phyloP scores from a whole-genome alignment of 2,888 invertebrate genomes.

The Stegophylla sp. region DNA sequence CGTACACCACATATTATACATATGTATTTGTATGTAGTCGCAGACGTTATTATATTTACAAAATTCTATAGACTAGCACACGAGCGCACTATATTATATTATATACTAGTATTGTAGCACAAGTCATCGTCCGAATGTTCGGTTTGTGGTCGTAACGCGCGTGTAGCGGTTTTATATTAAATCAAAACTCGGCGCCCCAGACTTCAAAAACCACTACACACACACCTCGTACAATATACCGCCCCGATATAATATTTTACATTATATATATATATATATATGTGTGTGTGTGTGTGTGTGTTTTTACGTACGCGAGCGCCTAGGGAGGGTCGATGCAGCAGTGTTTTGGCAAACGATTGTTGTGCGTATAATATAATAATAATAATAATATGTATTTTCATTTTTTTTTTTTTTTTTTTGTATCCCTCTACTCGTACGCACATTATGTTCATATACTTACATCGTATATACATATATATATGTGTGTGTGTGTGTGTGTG shows the following conservation, averaged over 20 bases:
- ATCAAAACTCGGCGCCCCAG: not conserved
- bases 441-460: too few species aligned
- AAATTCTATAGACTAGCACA: too few species aligned
- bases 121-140: not conserved
- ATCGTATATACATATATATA: not conserved
- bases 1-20: not conserved
- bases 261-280: too few species aligned
- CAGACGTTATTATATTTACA: not conserved
- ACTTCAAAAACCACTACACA: not conserved
- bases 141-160: not conserved
- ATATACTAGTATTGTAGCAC: not conserved
- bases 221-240: not conserved
- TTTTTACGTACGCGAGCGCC: not conserved
- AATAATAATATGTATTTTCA: slow-evolving; percentile 12
- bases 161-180: slow-evolving; percentile 36
- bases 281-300: too few species aligned
- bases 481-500: too few species aligned
- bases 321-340: not conserved
- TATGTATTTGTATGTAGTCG: not conserved
- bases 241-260: not conserved
- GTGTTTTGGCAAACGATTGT: slow-evolving; percentile 49
- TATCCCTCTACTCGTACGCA: not conserved
- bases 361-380: slow-evolving; percentile 31
- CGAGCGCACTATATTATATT: too few species aligned
- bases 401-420: not conserved